These are phyloP conservation scores for Diadegma fenestrale DNA, from an alignment of 2,888 invertebrate species.

Conservation along the genomic window DNA sequence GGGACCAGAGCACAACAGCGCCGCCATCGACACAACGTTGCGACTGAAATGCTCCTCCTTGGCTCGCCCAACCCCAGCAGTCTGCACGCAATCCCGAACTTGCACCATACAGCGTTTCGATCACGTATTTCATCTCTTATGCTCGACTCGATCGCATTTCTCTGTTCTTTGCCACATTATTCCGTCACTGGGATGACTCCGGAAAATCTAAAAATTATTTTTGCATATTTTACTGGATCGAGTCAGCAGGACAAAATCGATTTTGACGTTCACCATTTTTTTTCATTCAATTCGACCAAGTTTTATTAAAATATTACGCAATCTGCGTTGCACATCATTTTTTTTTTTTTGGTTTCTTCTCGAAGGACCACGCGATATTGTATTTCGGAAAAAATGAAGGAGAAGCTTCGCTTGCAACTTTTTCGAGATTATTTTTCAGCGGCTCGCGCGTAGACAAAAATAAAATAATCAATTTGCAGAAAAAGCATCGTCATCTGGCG, in stretches of 20 bases:
- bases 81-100: conserved; percentile 42
- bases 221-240: not conserved
- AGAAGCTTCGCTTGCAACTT: not conserved
- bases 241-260: not conserved
- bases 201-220: not conserved
- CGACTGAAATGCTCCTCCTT: conserved; percentile 55
- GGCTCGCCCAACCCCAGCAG: conserved; percentile 37
- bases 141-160: not conserved
- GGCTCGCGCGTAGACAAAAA: not conserved
- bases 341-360: not conserved
- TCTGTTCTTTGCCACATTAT: not conserved
- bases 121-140: not conserved
- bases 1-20: conserved; percentile 56
- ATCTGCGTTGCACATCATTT: not conserved
- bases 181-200: not conserved
- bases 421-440: not conserved
- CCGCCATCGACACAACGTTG: conserved; percentile 45
- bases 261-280: not conserved
- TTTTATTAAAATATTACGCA: too few relatives aligned
- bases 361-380: not conserved
- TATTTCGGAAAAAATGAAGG: not conserved
- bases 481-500: not conserved
- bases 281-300: too few relatives aligned
- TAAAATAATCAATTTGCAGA: not conserved
- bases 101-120: conserved; percentile 12